Evolutionary conservation across 1,140 invertebrate species (phyloP).

Genomic region (Trichomalopsis sarcophagae): DNA sequence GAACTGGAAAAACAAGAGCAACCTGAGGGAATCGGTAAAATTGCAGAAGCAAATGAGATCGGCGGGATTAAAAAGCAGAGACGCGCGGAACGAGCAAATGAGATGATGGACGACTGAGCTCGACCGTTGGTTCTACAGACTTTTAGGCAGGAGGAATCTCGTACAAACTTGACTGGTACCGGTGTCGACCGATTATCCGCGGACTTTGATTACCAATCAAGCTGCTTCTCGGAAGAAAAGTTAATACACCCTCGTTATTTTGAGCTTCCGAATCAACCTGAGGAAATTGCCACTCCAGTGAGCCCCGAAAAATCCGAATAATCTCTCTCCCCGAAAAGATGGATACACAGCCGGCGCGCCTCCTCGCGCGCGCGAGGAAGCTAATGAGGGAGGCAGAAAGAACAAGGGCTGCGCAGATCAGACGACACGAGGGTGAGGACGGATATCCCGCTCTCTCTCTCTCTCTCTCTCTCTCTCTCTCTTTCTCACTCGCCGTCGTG

Average conservation of each 20-base stretch:
- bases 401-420: not conserved
- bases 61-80: conserved; percentile 16
- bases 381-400: not conserved
- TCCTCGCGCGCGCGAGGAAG: not conserved
- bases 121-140: not conserved
- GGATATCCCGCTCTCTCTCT: not conserved
- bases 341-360: not conserved
- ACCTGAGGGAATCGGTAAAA: conserved; percentile 7
- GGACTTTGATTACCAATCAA: too few relatives aligned
- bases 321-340: not conserved
- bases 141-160: not conserved
- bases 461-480: too few relatives aligned
- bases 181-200: not conserved
- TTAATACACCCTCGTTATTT: too few relatives aligned
- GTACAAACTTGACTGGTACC: not conserved
- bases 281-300: too few relatives aligned
- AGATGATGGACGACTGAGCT: not conserved
- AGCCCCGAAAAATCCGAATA: not conserved
- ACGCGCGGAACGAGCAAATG: not conserved
- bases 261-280: too few relatives aligned
- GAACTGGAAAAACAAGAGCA: not conserved
- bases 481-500: not conserved
- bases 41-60: not conserved
- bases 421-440: not conserved
- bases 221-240: too few relatives aligned